Conservation (phyloP, 2,888 invertebrate species). For the Drosophila acutilabella region DNA sequence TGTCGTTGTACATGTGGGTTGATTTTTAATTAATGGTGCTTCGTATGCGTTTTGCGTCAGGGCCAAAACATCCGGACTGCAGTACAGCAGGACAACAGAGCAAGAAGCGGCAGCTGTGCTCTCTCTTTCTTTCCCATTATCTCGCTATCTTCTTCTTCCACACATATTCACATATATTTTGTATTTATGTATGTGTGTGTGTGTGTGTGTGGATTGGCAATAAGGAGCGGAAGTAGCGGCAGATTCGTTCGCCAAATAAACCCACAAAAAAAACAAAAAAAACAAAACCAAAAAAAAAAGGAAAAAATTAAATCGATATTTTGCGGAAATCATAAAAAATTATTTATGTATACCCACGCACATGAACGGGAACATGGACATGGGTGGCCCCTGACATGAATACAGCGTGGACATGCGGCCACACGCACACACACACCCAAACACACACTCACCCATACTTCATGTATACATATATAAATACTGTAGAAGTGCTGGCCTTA, state of each 20-base stretch:
- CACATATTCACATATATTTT: constrained; percentile 5
- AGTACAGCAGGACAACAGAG: constrained; percentile 33
- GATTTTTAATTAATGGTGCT: constrained; percentile 78
- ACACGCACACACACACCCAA: neutral
- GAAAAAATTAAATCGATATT: constrained; percentile 71
- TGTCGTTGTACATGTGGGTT: constrained; percentile 60
- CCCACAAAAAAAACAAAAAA: constrained; percentile 27
- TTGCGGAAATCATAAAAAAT: constrained; percentile 70
- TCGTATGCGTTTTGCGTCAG: constrained; percentile 72
- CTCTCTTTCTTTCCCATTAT: constrained; percentile 5
- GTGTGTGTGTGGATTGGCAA: constrained; percentile 32
- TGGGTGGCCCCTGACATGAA: constrained; percentile 45
- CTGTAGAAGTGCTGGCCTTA: constrained; percentile 25
- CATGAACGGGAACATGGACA: constrained; percentile 42
- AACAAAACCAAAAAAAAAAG: constrained; percentile 32
- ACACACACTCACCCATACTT: constrained; percentile 10
- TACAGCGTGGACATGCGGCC: constrained; percentile 34
- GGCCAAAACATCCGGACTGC: constrained; percentile 57
- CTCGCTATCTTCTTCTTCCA: neutral
- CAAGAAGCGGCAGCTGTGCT: constrained; percentile 43
- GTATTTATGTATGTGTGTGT: constrained; percentile 6
- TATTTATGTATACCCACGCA: constrained; percentile 74
- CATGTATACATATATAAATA: neutral
- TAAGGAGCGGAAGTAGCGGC: constrained; percentile 51
- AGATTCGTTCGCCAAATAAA: constrained; percentile 55